These are phyloP conservation scores for Myocastor coypus DNA, from an alignment of 2,113 vertebrate species.

Conservation along the genomic window DNA sequence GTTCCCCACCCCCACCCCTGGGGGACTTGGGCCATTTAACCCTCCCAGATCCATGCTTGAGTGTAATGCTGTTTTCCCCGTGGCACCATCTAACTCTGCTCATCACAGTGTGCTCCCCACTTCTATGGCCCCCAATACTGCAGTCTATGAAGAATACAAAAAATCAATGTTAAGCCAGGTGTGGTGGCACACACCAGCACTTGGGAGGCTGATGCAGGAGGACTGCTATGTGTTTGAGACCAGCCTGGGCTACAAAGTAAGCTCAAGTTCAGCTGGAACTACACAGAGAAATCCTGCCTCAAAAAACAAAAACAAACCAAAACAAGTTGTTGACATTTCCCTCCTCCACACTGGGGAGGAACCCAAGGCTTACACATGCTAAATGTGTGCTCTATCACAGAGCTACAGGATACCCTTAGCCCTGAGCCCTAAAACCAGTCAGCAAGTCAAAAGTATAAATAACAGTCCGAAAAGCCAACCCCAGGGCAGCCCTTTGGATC, in stretches of 20 bases:
- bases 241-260: no score
- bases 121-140: neutral
- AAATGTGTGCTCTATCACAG: neutral
- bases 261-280: no score
- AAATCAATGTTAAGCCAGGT: neutral
- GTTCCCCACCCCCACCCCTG: neutral
- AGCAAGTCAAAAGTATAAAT: neutral
- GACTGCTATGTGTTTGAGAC: no score
- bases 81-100: neutral
- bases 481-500: neutral
- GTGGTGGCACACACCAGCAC: no score
- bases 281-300: no score
- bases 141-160: neutral
- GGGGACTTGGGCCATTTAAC: no score
- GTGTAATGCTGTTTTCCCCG: rapidly evolving
- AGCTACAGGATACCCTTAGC: neutral
- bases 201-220: no score
- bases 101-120: neutral
- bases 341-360: neutral
- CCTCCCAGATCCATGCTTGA: neutral
- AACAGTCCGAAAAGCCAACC: neutral
- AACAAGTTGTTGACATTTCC: neutral
- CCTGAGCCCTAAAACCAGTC: neutral
- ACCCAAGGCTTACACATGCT: neutral
- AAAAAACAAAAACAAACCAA: no score